A percentile compares a stretch with the other conserved stretches of the same genome.
Conservation (phyloP, 2,797 vertebrate genomes). For the Gymnocypris eckloni region DNA sequence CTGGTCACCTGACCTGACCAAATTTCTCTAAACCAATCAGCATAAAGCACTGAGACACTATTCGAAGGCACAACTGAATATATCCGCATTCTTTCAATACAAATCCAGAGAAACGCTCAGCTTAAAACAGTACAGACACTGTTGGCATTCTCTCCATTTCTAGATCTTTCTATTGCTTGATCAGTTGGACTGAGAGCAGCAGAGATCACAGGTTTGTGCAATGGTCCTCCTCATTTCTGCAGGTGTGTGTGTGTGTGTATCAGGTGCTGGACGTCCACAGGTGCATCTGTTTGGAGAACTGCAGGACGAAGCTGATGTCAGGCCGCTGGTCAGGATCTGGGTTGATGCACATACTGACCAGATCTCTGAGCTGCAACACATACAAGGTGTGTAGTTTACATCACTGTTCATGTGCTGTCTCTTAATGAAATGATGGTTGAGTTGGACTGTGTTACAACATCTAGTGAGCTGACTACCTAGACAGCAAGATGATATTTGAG, state of each 20-base stretch:
- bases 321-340: constrained; percentile 88
- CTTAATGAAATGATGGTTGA: background rate
- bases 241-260: constrained; percentile 54
- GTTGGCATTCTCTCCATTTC: constrained; percentile 17
- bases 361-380: constrained; percentile 83
- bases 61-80: background rate
- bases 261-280: constrained; percentile 90
- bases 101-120: background rate
- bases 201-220: background rate
- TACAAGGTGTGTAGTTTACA: background rate
- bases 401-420: background rate
- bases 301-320: constrained; percentile 90
- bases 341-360: constrained; percentile 94
- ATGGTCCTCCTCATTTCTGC: constrained; percentile 14
- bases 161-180: constrained; percentile 7
- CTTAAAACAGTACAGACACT: constrained; percentile 4
- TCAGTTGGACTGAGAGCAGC: constrained; percentile 23
- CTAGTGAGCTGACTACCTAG: background rate
- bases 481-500: background rate
- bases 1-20: constrained; percentile 11
- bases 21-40: constrained; percentile 32
- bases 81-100: background rate
- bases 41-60: constrained; percentile 10
- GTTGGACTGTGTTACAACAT: background rate
- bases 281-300: constrained; percentile 91